These are phyloP conservation scores for Trichechus manatus DNA, from an alignment of 2,113 vertebrate genomes.

Conservation along the genomic window DNA sequence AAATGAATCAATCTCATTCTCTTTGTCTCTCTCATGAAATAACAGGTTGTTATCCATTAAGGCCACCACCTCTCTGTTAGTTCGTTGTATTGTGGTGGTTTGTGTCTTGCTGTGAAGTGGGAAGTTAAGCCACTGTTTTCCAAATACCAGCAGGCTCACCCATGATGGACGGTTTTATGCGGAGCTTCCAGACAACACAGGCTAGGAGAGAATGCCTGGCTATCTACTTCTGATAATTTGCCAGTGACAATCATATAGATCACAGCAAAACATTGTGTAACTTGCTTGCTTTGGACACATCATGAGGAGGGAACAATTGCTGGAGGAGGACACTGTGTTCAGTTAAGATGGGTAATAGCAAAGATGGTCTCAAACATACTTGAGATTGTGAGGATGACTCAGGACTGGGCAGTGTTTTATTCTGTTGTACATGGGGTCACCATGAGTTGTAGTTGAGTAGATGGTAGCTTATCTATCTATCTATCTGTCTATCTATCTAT, in stretches of 20 bases:
- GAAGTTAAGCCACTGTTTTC: not conserved
- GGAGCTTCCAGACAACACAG: too few relatives aligned
- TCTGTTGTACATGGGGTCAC: not conserved
- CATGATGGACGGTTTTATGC: not conserved
- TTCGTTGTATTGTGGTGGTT: not conserved
- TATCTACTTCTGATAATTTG: not conserved
- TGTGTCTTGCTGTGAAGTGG: not conserved
- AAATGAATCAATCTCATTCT: not conserved
- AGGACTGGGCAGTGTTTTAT: not conserved
- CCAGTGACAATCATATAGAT: not conserved
- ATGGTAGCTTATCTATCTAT: too few relatives aligned
- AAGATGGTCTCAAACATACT: not conserved
- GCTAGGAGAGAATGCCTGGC: too few relatives aligned
- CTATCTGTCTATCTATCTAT: too few relatives aligned
- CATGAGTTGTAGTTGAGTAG: too few relatives aligned
- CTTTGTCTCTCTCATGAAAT: not conserved
- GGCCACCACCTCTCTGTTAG: not conserved
- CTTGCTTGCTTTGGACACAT: not conserved
- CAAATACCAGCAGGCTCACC: not conserved
- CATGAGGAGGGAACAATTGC: not conserved
- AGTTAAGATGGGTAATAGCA: not conserved
- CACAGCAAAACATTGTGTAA: not conserved
- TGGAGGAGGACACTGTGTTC: not conserved
- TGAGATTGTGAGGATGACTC: not conserved
- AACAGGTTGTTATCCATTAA: not conserved